Evolutionary conservation across 2,113 vertebrate species (phyloP).

Genomic region (Oxyura jamaicensis): DNA sequence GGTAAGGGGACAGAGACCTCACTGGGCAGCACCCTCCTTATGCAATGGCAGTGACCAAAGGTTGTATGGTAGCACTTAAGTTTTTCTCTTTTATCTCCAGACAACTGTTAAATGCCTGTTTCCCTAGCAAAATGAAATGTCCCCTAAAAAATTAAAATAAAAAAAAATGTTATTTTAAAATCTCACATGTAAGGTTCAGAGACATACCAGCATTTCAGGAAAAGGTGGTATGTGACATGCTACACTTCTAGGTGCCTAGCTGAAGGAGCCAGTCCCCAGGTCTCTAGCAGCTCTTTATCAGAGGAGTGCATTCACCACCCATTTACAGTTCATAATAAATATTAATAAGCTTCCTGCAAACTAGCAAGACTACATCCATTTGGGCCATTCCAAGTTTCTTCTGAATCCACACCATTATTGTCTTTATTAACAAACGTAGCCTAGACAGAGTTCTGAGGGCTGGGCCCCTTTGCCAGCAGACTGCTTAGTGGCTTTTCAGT

Average conservation of each 20-base stretch:
- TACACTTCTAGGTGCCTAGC: background rate
- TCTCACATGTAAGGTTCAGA: background rate
- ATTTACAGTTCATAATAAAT: background rate
- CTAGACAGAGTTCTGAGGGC: background rate
- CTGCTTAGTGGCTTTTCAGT: background rate
- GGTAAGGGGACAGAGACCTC: background rate
- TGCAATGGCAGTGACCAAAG: background rate
- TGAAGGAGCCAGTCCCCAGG: background rate
- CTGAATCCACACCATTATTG: background rate
- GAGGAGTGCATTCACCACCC: background rate
- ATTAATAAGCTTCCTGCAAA: background rate
- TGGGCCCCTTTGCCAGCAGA: background rate
- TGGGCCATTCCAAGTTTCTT: background rate
- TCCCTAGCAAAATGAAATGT: background rate
- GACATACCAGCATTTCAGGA: background rate
- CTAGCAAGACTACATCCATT: background rate
- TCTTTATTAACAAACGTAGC: background rate
- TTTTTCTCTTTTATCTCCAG: background rate
- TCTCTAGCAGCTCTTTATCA: background rate
- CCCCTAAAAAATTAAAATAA: background rate
- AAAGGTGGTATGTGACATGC: background rate
- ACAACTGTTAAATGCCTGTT: background rate
- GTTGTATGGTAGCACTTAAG: background rate
- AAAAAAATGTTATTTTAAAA: background rate
- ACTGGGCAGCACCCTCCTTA: background rate